These are phyloP conservation scores for Ploceus nigricollis DNA, from an alignment of 2,113 vertebrate species.

Conservation along the genomic window DNA sequence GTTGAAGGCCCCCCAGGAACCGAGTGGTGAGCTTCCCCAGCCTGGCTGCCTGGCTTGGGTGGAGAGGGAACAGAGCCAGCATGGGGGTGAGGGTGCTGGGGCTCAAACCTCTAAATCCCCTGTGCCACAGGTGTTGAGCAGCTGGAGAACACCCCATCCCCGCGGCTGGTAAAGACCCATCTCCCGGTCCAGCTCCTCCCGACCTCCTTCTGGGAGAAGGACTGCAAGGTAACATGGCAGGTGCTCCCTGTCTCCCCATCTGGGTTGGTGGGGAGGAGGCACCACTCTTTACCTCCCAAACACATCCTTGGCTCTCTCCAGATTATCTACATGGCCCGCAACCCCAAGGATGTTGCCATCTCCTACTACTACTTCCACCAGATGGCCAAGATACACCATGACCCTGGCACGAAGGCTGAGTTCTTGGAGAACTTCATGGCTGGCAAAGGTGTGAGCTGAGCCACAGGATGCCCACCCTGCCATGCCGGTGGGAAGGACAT, in stretches of 20 bases:
- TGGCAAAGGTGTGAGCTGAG: conserved; percentile 56
- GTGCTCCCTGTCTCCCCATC: accelerated
- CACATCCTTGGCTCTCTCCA: background rate
- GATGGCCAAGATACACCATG: conserved; percentile 72
- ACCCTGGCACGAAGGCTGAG: conserved; percentile 71
- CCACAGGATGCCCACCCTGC: background rate
- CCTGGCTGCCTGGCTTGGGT: background rate
- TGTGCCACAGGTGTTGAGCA: conserved; percentile 60
- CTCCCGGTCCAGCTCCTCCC: conserved; percentile 77
- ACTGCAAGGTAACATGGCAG: conserved; percentile 68
- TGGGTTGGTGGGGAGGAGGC: background rate
- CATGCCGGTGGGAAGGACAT: accelerated
- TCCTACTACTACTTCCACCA: conserved; percentile 80
- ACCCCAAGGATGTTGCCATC: conserved; percentile 76
- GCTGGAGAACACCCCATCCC: conserved; percentile 70
- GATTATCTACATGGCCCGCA: conserved; percentile 77
- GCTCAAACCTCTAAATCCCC: background rate
- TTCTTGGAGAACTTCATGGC: conserved; percentile 74
- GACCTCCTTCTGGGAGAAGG: conserved; percentile 78
- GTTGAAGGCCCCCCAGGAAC: background rate
- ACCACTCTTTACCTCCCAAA: background rate
- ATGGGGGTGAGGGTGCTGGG: background rate
- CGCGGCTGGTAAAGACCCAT: conserved; percentile 81
- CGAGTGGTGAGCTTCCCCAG: background rate
- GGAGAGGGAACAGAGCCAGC: background rate